Conservation (phyloP, 2,888 invertebrate genomes). For the Polia nebulosa region DNA sequence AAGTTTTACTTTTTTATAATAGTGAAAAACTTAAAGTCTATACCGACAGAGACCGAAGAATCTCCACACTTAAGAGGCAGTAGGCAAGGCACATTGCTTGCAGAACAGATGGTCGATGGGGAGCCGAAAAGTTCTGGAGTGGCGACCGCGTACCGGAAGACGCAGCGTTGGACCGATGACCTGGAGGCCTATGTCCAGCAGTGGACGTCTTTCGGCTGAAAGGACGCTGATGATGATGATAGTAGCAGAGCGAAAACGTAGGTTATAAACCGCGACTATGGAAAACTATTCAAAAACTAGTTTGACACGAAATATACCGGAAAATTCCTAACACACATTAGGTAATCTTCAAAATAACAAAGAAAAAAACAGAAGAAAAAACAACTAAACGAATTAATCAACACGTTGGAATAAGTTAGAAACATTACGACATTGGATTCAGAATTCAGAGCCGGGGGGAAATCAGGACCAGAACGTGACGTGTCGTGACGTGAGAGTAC, state of each 20-base stretch:
- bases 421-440: slow-evolving; percentile 66
- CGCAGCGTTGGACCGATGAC: too few species aligned
- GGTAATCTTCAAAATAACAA: slow-evolving; percentile 15
- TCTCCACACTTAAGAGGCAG: too few species aligned
- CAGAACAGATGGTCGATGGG: too few species aligned
- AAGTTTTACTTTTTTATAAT: not conserved
- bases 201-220: too few species aligned
- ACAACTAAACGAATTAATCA: slow-evolving; percentile 61
- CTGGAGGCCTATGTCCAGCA: too few species aligned
- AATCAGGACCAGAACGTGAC: slow-evolving; percentile 62
- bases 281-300: not conserved
- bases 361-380: slow-evolving; percentile 52
- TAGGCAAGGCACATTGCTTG: too few species aligned
- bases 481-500: slow-evolving; percentile 23
- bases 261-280: too few species aligned
- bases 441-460: slow-evolving; percentile 63
- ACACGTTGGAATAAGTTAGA: slow-evolving; percentile 56
- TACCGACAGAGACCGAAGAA: too few species aligned
- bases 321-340: not conserved
- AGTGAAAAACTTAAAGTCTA: too few species aligned
- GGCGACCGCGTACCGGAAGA: too few species aligned
- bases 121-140: too few species aligned
- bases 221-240: too few species aligned
- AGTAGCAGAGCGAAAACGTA: not conserved
- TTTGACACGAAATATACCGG: not conserved